Evolutionary conservation across 2,888 invertebrate species (phyloP), one percentile per base, ranked within the genome.

Genomic region (Brachyptera risi): DNA sequence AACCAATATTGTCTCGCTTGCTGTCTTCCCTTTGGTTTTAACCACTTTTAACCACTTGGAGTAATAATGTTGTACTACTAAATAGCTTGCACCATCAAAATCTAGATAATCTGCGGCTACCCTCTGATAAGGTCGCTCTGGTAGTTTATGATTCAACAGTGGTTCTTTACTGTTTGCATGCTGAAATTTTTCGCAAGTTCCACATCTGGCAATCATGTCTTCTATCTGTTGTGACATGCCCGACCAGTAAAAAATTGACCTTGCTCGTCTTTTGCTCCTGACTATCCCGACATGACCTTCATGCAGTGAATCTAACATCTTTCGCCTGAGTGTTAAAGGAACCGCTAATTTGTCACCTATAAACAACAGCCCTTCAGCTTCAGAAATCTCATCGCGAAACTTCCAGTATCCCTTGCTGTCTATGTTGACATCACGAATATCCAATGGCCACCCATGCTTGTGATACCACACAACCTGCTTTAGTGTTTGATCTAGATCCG

Each of bases 71-170:
- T 66, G 58, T 13, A 69, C 60, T 19, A 69, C 50, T 40, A 69
- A 61, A 59, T 67, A 67, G 26, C 62, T 54, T 54, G 67, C 62
- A 17, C 63, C 59, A n/a, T 50, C 49, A 58, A 65, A 67, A 56
- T 71, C 67, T 42, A 68, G 65, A 63, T 72, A 68, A 66, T 72
- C 71, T 51, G 68, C 63, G 23, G 62, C 68, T 31, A 73, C 59
- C 59, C 70, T 70, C 31, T 68, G 42, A 61, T 67, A 73, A 4
- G 68, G 67, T 19, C 66, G 31, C 13, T 57, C 51, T 24, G 71
- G 70, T 44, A 70, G 54, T n/a, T 64, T 47, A 62, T 72, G 69
- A 47, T 59, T 56, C 2, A 66, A 56, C 61, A 73, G 35, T 17
- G 68, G 62, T 50, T 68, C 66, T 57, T 67, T 65, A 56, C 49